Percentiles rank a stretch among this genome's conserved stretches.
phyloP scores from a whole-genome alignment of 2,888 invertebrate genomes.

The Scelioninae gen. 1 region DNA sequence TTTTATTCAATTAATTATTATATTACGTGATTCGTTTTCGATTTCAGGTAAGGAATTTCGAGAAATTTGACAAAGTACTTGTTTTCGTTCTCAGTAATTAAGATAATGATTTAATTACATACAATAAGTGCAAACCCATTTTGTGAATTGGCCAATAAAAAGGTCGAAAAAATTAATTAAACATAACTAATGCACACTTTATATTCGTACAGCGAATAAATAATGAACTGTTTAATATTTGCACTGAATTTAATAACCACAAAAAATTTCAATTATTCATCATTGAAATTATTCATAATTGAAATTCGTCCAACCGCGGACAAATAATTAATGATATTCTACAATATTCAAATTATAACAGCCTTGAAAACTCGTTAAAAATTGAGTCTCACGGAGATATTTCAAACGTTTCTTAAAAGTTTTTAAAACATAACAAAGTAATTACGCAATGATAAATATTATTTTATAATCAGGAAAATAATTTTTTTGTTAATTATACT shows the following conservation, averaged over 20 bases:
- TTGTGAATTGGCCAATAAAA: not conserved
- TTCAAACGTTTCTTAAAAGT: constrained; percentile 15
- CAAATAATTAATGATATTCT: constrained; percentile 5
- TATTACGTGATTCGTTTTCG: not conserved
- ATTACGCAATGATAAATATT: constrained; percentile 17
- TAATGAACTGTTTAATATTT: constrained; percentile 27
- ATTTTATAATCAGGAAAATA: constrained; percentile 11
- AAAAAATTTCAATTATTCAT: constrained; percentile 34
- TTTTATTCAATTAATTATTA: not conserved
- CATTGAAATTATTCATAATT: not conserved
- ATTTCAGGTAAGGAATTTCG: not conserved
- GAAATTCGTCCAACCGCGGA: constrained; percentile 3
- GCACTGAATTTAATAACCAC: constrained; percentile 14
- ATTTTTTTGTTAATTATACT: constrained; percentile 15
- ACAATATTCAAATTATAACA: constrained; percentile 2
- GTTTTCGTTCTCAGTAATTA: not conserved
- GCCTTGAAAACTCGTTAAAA: constrained; percentile 9
- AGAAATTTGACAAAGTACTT: not conserved
- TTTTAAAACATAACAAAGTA: constrained; percentile 15
- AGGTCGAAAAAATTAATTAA: constrained; percentile 4
- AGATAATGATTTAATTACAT: constrained; percentile 1
- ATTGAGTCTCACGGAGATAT: not conserved
- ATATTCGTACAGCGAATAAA: constrained; percentile 12
- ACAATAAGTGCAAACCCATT: not conserved
- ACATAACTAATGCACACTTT: not conserved